Evolutionary conservation across 2,113 vertebrate species (phyloP), one percentile per base, ranked within the genome.

Genomic region (Macquaria australasica): DNA sequence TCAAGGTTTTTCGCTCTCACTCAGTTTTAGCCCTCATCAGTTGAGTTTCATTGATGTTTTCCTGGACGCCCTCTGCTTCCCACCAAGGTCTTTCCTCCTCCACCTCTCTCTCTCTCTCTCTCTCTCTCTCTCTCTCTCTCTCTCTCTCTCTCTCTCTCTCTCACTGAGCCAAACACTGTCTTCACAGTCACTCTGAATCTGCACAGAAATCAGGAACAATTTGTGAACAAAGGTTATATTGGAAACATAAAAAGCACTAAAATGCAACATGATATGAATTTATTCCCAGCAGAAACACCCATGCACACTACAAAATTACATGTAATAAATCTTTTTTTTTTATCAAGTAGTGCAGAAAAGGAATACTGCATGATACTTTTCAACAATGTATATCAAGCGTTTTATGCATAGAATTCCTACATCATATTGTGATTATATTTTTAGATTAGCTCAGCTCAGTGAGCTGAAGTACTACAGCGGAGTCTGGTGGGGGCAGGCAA

Each of bases 31-130:
- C 56, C 85, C 85, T 87, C 92, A 72, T 91, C 90, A 88, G 72
- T 83, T 88, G 88, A 84, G 83, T 83, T 91, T 84, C 91, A 92
- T 91, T 87, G 90, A 92, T 92, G 87, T 88, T 91, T 92, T 88
- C 86, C 90, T 91, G 92, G 89, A 93, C n/a, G 90, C 81, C 91
- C 91, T 93, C 86, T 92, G 88, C 77, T 87, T 90, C 79, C 83
- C 74, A 78, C 76, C 85, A 92, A 91, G 92, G 91, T 93, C 90
- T 73, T 87, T 84, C 69, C 79, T 72, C 41, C 62, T 69, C 56
- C 58, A 50, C 39, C 82, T 70, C 82, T 8, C 55, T 63, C 77
- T 21, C 56, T 56, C 50, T 7, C 62, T 63, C 37, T 25, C 58
- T 64, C 20, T 16, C 39, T 62, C 79, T 69, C 10, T 25, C 55